phyloP scores from a whole-genome alignment of 2,113 vertebrate genomes.

The Butastur rufipennis region DNA sequence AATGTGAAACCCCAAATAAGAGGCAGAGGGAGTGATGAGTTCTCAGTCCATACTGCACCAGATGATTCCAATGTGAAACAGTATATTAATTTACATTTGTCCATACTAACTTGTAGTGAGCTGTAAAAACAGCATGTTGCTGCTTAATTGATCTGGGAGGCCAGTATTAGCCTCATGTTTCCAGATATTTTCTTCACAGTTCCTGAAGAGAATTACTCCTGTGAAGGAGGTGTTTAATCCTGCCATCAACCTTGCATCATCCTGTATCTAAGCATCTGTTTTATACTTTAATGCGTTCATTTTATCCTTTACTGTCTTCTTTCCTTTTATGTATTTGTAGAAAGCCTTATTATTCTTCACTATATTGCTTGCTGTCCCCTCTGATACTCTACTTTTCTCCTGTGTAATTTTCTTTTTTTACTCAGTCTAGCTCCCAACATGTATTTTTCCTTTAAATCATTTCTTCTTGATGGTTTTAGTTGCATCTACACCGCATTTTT shows the following conservation, averaged over 20 bases:
- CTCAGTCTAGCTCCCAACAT: slow-evolving; percentile 40
- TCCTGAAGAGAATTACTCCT: slow-evolving; percentile 7
- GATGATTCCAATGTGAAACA: background rate
- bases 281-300: slow-evolving; percentile 62
- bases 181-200: background rate
- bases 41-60: background rate
- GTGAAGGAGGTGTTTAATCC: slow-evolving; percentile 38
- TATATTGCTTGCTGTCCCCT: slow-evolving; percentile 68
- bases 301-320: slow-evolving; percentile 67
- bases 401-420: slow-evolving; percentile 66
- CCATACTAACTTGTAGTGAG: background rate
- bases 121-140: background rate
- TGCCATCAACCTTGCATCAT: slow-evolving; percentile 55
- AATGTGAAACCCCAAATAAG: background rate
- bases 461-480: slow-evolving; percentile 61
- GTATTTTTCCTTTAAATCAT: slow-evolving; percentile 70
- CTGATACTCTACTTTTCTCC: slow-evolving; percentile 56
- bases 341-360: slow-evolving; percentile 68
- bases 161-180: background rate
- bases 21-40: background rate
- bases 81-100: background rate
- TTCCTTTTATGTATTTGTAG: slow-evolving; percentile 66
- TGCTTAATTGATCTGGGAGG: background rate
- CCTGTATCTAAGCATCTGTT: slow-evolving; percentile 55
- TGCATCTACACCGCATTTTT: slow-evolving; percentile 51